Conservation (phyloP, 2,113 vertebrate species). For the Pseudois nayaur region DNA sequence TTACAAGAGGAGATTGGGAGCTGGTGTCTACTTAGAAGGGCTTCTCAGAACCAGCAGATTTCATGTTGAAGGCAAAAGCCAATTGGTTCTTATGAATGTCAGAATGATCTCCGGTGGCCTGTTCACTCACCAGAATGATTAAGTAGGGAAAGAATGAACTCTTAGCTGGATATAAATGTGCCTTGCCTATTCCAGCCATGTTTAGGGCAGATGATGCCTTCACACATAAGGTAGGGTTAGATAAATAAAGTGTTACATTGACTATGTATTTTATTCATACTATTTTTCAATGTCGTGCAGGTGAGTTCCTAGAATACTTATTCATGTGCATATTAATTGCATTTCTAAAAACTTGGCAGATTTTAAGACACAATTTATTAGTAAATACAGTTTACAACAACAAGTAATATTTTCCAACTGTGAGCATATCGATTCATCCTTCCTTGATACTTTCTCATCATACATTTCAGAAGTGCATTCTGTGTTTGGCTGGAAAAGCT, state of each 20-base stretch:
- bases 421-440: constrained; percentile 31
- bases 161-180: neutral
- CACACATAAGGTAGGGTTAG: neutral
- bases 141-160: neutral
- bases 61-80: neutral
- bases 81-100: neutral
- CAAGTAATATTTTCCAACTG: constrained; percentile 28
- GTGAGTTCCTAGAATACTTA: constrained; percentile 17
- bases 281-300: neutral
- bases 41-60: neutral
- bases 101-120: neutral
- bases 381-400: constrained; percentile 3
- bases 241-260: neutral
- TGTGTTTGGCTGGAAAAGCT: constrained; percentile 26
- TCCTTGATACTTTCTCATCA: constrained; percentile 28
- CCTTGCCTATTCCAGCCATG: neutral
- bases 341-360: constrained; percentile 29
- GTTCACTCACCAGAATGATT: neutral
- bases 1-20: neutral
- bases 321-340: constrained; percentile 11
- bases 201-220: neutral
- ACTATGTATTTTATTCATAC: neutral
- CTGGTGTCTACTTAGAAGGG: neutral
- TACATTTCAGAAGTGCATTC: neutral
- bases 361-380: constrained; percentile 38